Evolutionary conservation across 2,888 invertebrate genomes (phyloP), one percentile per base, ranked within the genome.

Genomic region (Polylopha cassiicola): DNA sequence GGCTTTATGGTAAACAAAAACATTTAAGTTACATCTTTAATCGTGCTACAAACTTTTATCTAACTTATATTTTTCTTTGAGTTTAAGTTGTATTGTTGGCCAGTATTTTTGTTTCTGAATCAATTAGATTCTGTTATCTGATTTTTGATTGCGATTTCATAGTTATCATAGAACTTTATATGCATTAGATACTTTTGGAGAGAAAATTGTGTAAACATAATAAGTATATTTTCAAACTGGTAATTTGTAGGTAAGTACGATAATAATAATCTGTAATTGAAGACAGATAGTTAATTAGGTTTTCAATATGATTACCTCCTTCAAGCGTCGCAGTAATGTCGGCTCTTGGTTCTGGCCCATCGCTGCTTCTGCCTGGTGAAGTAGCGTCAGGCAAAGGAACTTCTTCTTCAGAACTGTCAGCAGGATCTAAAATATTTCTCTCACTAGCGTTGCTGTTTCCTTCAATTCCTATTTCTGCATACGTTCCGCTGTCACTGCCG

Each of bases 401-500:
- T 47, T 86, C 86, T 46, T 86, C 86, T 38, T 86, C 86, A 4
- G 86, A 86, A 46, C 86, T 86, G 44, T 86, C 86, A 4, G 76
- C 85, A 3, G 86, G 84, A 34, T 86, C 86, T 45, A 86, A 53
- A 14, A 85, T 73, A 43, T 86, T 80, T 44, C 84, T 69, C 44
- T 86, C 86, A 37, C 82, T 84, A 2, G 75, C 69, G 32, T 79
- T 73, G 38, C 81, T 79, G 46, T 71, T 80, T 2, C 70, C 76
- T n/a, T 75, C 84, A 7, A 72, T 80, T 3, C 85, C 82, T 9
- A 86, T 86, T 57, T 86, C 86, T 6, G 86, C 86, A 46, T 86
- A 86, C 8, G 87, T 86, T 2, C 86, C 85, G 45, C 86, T 86
- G 47, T 86, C 86, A 31, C 86, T 84, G 2, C 85, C 86, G 37